Evolutionary conservation across 2,113 vertebrate genomes (phyloP).

Genomic region (Alethe diademata): DNA sequence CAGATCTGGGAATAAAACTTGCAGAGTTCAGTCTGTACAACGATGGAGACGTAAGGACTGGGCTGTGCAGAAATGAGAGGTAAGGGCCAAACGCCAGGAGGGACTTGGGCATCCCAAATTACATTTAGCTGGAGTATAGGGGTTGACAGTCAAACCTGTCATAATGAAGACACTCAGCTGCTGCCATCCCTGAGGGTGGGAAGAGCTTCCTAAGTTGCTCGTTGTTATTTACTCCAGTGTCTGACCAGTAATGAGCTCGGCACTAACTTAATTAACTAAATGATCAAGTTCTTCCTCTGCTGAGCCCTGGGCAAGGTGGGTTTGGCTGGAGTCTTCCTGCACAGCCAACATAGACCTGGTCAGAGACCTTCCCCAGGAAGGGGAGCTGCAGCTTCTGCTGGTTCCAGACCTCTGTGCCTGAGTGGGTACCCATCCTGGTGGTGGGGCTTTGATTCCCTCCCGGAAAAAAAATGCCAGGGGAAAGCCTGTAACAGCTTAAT

Average conservation of each 20-base stretch:
- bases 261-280: not conserved
- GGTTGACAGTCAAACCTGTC: not conserved
- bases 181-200: not conserved
- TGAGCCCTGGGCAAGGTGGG: not conserved
- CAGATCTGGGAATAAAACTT: not conserved
- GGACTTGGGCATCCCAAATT: not conserved
- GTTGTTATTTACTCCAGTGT: not conserved
- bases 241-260: not conserved
- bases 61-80: not conserved
- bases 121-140: not conserved
- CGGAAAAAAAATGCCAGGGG: not conserved
- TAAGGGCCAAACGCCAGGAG: not conserved
- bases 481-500: not conserved
- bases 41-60: not conserved
- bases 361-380: not conserved
- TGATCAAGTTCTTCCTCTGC: not conserved
- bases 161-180: not conserved
- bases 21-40: accelerated
- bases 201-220: not conserved
- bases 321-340: not conserved
- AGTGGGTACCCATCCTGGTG: not conserved
- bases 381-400: not conserved
- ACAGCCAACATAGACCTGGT: not conserved
- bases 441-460: not conserved
- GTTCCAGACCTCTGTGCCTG: not conserved